Evolutionary conservation across 2,113 vertebrate genomes (phyloP).

Genomic region (Pseudopipra pipra): DNA sequence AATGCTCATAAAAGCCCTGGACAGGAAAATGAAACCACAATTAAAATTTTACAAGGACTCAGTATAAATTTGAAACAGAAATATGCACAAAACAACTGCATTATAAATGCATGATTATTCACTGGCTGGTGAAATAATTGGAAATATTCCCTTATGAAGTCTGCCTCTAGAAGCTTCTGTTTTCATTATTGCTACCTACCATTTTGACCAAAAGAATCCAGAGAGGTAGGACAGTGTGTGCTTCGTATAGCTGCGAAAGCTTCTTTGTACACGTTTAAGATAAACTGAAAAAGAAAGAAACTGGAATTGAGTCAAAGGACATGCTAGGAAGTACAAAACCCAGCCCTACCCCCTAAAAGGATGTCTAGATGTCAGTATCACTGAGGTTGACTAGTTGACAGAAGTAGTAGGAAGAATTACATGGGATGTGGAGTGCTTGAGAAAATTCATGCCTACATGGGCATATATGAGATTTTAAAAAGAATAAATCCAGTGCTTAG

Average conservation of each 20-base stretch:
- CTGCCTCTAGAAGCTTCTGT: background rate
- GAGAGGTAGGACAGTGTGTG: background rate
- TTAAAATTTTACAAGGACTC: constrained; percentile 6
- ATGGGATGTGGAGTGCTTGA: background rate
- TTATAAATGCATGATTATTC: background rate
- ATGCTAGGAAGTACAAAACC: background rate
- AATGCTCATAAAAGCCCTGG: background rate
- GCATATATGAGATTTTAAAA: background rate
- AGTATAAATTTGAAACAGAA: background rate
- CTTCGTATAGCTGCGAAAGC: background rate
- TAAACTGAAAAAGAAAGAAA: background rate
- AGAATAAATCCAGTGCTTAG: background rate
- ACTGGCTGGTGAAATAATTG: background rate
- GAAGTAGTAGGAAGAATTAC: background rate
- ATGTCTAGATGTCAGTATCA: background rate
- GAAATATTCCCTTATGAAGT: background rate
- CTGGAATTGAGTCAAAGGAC: background rate
- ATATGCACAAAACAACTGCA: background rate
- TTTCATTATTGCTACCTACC: background rate
- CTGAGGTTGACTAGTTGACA: background rate
- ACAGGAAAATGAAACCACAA: background rate
- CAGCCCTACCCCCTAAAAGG: background rate
- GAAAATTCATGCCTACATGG: background rate
- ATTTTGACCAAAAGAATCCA: background rate
- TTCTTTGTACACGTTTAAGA: background rate